phyloP scores from a whole-genome alignment of 1,140 invertebrate species.

The Hylaeus volcanicus region DNA sequence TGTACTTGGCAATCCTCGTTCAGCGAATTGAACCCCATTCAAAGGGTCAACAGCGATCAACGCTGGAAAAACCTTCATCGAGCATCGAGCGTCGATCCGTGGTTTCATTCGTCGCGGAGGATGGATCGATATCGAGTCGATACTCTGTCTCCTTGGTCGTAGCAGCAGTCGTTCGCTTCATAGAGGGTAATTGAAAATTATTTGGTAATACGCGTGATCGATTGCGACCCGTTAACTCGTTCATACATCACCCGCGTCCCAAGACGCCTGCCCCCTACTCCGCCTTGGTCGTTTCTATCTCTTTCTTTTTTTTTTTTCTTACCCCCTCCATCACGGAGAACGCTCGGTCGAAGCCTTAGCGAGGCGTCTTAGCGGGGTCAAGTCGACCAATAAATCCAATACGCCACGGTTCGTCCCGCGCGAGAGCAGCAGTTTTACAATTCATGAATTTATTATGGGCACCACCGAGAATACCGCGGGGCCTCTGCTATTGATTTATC shows the following conservation, averaged over 20 bases:
- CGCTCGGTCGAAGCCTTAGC: constrained; percentile 51
- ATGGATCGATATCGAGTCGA: constrained; percentile 44
- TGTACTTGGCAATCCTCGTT: background rate
- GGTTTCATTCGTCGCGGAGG: constrained; percentile 8
- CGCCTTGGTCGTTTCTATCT: constrained; percentile 32
- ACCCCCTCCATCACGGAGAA: constrained; percentile 42
- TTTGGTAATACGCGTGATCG: constrained; percentile 76
- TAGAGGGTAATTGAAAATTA: constrained; percentile 78
- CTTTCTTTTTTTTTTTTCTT: constrained; percentile 40
- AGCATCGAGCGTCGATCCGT: background rate
- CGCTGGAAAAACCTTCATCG: background rate
- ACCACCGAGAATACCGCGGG: constrained; percentile 69
- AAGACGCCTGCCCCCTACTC: constrained; percentile 28
- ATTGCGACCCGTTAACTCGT: constrained; percentile 77
- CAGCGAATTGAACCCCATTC: background rate
- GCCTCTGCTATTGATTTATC: constrained; percentile 78
- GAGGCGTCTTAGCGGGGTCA: constrained; percentile 75
- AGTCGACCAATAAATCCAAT: constrained; percentile 79
- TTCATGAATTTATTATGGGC: constrained; percentile 80
- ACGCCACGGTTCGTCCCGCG: constrained; percentile 78
- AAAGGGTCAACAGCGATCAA: constrained; percentile 16
- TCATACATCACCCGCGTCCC: constrained; percentile 71
- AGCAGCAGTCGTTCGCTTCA: constrained; percentile 58
- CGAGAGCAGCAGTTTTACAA: constrained; percentile 78
- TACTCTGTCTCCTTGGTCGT: constrained; percentile 24